phyloP scores from a whole-genome alignment of 1,140 invertebrate species.

The Parapsyche elsis region DNA sequence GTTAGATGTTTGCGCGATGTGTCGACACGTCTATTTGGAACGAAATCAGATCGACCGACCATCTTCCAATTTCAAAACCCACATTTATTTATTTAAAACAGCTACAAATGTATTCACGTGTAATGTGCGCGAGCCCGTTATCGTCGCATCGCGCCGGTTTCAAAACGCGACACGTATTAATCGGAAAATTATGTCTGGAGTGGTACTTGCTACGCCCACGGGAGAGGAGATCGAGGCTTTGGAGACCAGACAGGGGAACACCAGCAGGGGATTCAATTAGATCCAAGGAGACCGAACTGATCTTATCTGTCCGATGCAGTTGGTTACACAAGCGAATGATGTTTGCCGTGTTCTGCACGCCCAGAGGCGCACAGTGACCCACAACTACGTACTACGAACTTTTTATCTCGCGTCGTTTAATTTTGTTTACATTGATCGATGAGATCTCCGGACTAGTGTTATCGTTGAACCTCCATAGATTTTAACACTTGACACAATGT shows the following conservation, averaged over 20 bases:
- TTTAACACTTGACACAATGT: no score
- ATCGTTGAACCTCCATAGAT: no score
- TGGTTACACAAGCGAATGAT: constrained; percentile 25
- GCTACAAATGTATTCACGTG: background rate
- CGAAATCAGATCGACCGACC: background rate
- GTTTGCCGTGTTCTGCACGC: constrained; percentile 5
- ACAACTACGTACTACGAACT: background rate
- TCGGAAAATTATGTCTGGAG: constrained; percentile 51
- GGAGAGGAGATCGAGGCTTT: background rate
- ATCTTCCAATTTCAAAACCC: background rate
- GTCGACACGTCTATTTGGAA: background rate
- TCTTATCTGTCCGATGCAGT: constrained; percentile 31
- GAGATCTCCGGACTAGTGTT: background rate
- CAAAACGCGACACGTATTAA: constrained; percentile 51
- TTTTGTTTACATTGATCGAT: background rate
- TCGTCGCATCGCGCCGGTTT: background rate
- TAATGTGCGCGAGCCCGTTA: background rate
- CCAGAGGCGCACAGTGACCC: constrained; percentile 5
- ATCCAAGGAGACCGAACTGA: constrained; percentile 30
- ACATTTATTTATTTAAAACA: background rate
- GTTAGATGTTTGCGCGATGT: background rate
- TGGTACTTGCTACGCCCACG: constrained; percentile 22
- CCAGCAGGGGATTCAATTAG: constrained; percentile 33
- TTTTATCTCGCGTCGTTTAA: background rate
- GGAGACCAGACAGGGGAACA: background rate